Evolutionary conservation across 2,113 vertebrate species (phyloP).

Genomic region (Machaerirhynchus nigripectus): DNA sequence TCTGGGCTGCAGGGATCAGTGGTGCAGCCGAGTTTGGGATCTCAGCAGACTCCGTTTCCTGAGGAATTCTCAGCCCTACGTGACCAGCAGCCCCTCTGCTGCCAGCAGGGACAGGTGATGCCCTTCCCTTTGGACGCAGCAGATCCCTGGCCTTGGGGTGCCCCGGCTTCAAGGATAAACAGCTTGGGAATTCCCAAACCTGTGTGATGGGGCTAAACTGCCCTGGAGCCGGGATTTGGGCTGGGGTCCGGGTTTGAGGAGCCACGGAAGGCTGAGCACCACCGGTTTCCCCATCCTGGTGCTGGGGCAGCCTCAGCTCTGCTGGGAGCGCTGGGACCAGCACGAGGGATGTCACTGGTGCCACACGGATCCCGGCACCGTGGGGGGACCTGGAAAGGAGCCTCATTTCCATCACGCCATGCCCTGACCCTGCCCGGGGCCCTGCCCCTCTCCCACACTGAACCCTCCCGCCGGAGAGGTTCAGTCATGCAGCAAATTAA

Average conservation of each 20-base stretch:
- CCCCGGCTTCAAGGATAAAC: fast-evolving
- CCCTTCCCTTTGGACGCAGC: not conserved
- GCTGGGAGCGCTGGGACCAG: not conserved
- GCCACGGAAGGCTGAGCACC: not conserved
- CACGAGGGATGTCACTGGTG: not conserved
- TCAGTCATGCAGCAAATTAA: constrained; percentile 59
- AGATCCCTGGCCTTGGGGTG: not conserved
- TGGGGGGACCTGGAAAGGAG: not conserved
- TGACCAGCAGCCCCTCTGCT: not conserved
- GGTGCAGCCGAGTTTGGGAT: not conserved
- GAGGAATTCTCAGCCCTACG: fast-evolving
- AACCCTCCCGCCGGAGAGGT: not conserved
- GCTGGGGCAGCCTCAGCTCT: not conserved
- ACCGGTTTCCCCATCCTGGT: not conserved
- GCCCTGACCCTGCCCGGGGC: not conserved
- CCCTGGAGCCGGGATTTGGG: not conserved
- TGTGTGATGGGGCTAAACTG: not conserved
- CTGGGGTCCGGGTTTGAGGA: not conserved
- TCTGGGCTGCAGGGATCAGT: fast-evolving
- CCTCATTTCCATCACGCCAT: not conserved
- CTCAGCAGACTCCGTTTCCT: not conserved
- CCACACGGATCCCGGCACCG: not conserved
- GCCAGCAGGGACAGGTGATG: not conserved
- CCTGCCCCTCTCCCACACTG: not conserved
- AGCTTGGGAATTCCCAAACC: not conserved